Evolutionary conservation across 2,797 vertebrate genomes (phyloP), one percentile per base, ranked within the genome.

Genomic region (Scolopax bukidnonensis): DNA sequence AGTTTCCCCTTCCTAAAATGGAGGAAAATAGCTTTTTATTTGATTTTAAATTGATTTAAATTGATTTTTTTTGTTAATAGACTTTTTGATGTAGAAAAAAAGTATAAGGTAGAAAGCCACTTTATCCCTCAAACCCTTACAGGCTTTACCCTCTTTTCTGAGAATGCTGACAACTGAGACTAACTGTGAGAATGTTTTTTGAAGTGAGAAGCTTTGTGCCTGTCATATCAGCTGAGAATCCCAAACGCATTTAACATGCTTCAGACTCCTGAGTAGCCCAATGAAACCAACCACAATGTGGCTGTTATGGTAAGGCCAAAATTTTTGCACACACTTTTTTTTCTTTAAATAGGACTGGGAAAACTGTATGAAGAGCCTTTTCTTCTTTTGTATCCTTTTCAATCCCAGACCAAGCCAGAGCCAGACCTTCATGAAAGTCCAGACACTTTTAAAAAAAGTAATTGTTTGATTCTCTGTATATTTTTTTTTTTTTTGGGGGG

Each of bases 381-480:
- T 90, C 60, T 80, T 88, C 88, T 83, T 84, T 91, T 84, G 71
- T 91, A 77, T 94, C 36, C 33, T 75, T 87, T 94, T 86, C 73
- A 59, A 57, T 59, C 84, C n/a, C 82, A 93, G 87, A 89, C 77
- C 36, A 77, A 95, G 27, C 8, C 56, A 74, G 51, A 95, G 63
- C 84, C 83, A 88, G 83, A 84, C 51, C 47, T 91, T 91, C 17
- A 20, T 61, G 40, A 67, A 95, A 82, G 60, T 73, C 88, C 83
- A 85, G 94, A 92, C 90, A 47, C 59, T 86, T 96, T 40, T 63
- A 7, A 0, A 21, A 68, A 77, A 94, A 87, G 82, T 63, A 68
- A 90, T 93, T 93, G 93, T 94, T 94, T 93, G 61, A 89, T 93
- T 93, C 56, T 87, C 19, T 90, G 57, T 81, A n/a, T 95, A 36